phyloP scores from a whole-genome alignment of 1,140 invertebrate genomes.

The Bilobella aurantiaca region DNA sequence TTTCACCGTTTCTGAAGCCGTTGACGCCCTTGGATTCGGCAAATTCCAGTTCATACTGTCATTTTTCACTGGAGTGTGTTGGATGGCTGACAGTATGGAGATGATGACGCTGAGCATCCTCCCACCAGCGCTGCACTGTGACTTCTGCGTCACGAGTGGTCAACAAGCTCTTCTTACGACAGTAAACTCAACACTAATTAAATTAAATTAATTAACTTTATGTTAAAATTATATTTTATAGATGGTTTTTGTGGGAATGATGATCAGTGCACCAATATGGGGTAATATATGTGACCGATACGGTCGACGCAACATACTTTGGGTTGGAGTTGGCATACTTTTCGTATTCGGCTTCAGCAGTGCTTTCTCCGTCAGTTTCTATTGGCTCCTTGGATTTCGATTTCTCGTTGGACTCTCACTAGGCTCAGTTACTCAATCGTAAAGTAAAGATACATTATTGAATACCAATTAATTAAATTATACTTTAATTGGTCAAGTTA shows the following conservation, averaged over 20 bases:
- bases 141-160: slow-evolving; percentile 79
- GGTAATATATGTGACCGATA: slow-evolving; percentile 88
- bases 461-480: no score
- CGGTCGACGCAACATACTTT: slow-evolving; percentile 80
- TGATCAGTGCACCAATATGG: slow-evolving; percentile 92
- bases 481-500: no score
- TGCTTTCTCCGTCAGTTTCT: slow-evolving; percentile 78
- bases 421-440: slow-evolving; percentile 93
- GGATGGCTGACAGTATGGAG: slow-evolving; percentile 98
- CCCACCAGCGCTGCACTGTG: slow-evolving; percentile 81
- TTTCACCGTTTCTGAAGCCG: slow-evolving; percentile 87
- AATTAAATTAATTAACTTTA: no score
- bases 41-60: slow-evolving; percentile 89
- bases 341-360: slow-evolving; percentile 86
- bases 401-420: slow-evolving; percentile 91
- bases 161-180: slow-evolving; percentile 64
- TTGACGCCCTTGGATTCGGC: slow-evolving; percentile 91
- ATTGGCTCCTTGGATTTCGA: slow-evolving; percentile 78
- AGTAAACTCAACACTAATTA: no score
- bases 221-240: slow-evolving; percentile 40
- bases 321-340: slow-evolving; percentile 72
- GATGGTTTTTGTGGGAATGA: slow-evolving; percentile 92
- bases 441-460: slow-evolving; percentile 46
- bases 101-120: slow-evolving; percentile 93
- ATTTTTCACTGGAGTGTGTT: slow-evolving; percentile 71